These are phyloP conservation scores for Trinectes maculatus DNA, from an alignment of 2,113 vertebrate genomes.

Conservation along the genomic window DNA sequence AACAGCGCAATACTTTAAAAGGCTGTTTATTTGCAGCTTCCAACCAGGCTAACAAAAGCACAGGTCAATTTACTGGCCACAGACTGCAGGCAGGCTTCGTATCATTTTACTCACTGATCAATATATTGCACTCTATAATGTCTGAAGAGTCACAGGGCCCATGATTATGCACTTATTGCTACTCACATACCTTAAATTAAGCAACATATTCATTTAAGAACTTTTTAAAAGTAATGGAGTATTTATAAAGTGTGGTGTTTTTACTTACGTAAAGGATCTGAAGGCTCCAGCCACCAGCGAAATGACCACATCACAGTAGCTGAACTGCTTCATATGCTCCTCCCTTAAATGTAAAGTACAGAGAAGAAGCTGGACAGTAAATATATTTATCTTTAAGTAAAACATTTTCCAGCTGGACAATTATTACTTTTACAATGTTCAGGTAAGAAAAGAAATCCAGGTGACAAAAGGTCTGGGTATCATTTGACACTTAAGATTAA, in stretches of 20 bases:
- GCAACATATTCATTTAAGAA: too few species aligned
- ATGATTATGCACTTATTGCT: neutral
- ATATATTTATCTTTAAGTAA: neutral
- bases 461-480: neutral
- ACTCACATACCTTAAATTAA: neutral
- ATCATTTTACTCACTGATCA: constrained; percentile 43
- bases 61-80: constrained; percentile 17
- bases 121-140: too few species aligned
- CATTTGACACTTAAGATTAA: neutral
- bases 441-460: neutral
- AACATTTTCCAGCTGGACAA: neutral
- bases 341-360: too few species aligned
- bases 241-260: too few species aligned
- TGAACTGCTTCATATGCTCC: too few species aligned
- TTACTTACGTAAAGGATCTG: neutral
- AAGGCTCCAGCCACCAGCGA: neutral
- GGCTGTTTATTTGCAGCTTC: constrained; percentile 15
- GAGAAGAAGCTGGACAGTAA: too few species aligned
- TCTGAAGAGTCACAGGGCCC: too few species aligned
- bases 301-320: too few species aligned
- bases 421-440: neutral
- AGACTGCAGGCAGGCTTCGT: constrained; percentile 6
- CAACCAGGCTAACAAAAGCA: constrained; percentile 17
- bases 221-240: too few species aligned
- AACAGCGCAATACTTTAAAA: constrained; percentile 34